These are phyloP conservation scores for Bucco capensis DNA, from an alignment of 2,113 vertebrate genomes.

Conservation along the genomic window DNA sequence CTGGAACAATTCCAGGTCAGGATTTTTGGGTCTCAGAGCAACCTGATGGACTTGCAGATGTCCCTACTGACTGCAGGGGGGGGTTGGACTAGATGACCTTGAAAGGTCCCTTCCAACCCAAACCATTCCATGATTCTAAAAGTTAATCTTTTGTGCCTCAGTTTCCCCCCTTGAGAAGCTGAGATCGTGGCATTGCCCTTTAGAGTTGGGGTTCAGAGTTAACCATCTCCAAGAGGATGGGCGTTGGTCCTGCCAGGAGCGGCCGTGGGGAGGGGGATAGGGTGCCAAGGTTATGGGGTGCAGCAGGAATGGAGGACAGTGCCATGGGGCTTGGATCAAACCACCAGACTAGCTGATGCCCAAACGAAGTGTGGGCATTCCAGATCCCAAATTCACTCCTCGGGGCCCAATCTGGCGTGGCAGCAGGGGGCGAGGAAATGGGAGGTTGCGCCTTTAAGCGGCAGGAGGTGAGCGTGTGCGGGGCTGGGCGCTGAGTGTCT, in stretches of 20 bases:
- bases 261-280: neutral
- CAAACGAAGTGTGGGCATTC: neutral
- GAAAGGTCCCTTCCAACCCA: neutral
- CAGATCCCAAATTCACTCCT: neutral
- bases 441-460: slow-evolving; percentile 60
- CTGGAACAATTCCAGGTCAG: neutral
- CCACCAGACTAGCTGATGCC: neutral
- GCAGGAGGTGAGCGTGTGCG: slow-evolving; percentile 22
- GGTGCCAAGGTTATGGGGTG: neutral
- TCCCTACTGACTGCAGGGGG: neutral
- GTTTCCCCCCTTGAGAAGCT: neutral
- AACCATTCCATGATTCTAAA: neutral
- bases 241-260: neutral
- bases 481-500: slow-evolving; percentile 81
- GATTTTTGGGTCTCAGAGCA: neutral
- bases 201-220: neutral
- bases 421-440: neutral
- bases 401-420: neutral
- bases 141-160: neutral
- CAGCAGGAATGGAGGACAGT: neutral
- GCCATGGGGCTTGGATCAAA: neutral
- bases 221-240: neutral
- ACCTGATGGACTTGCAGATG: neutral
- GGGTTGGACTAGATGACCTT: neutral
- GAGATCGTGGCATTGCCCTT: neutral